Conservation (phyloP, 2,797 vertebrate species). For the Propithecus deckenii region DNA sequence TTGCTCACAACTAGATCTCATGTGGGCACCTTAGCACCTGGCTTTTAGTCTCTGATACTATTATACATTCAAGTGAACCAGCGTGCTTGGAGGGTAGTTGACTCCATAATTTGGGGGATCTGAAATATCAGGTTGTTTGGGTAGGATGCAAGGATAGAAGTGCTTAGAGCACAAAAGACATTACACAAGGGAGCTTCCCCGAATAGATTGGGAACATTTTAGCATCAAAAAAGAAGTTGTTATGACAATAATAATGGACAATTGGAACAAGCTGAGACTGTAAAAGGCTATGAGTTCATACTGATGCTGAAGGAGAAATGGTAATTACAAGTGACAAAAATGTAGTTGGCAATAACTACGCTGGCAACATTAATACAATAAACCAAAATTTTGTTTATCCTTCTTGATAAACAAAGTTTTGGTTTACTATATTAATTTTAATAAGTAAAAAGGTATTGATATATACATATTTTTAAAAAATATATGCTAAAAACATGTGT, state of each 20-base stretch:
- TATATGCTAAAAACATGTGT: background rate
- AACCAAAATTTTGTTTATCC: background rate
- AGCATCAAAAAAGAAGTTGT: background rate
- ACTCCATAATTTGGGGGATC: background rate
- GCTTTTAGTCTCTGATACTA: background rate
- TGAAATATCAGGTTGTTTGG: background rate
- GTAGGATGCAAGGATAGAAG: background rate
- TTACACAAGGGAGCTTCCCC: background rate
- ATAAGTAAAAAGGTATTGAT: background rate
- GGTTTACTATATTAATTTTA: conserved; percentile 19
- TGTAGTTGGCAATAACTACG: background rate
- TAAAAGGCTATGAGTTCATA: background rate
- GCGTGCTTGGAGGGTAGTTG: background rate
- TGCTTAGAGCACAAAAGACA: background rate
- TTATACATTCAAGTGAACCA: background rate
- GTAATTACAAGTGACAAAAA: background rate
- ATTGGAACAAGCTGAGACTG: background rate
- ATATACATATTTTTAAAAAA: background rate
- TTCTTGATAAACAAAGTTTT: background rate
- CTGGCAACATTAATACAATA: background rate
- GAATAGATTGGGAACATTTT: background rate
- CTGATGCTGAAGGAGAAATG: background rate
- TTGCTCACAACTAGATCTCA: background rate
- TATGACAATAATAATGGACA: background rate
- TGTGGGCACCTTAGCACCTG: background rate